Evolutionary conservation across 2,888 invertebrate genomes (phyloP).

Genomic region (Eupithecia pulchellata): DNA sequence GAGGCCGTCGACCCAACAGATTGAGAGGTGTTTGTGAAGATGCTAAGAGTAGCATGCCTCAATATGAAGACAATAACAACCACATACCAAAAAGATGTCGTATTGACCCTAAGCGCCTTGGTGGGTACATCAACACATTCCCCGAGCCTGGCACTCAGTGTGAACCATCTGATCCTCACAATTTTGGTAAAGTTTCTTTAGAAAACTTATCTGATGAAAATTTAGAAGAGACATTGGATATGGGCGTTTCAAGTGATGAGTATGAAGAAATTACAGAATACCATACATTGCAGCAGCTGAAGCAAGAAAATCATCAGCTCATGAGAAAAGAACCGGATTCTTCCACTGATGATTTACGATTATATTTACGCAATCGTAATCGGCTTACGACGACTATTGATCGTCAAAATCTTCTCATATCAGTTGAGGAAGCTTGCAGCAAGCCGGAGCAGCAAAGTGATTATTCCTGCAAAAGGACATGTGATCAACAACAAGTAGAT

Average conservation of each 20-base stretch:
- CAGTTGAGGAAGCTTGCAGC: background rate
- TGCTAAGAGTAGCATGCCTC: background rate
- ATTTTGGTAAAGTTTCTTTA: slow-evolving; percentile 4
- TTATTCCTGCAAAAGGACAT: background rate
- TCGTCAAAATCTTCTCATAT: background rate
- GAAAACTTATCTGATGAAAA: background rate
- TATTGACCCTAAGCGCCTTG: slow-evolving; percentile 16
- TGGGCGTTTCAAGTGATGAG: slow-evolving; percentile 8
- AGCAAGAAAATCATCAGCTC: background rate
- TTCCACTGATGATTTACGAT: slow-evolving; percentile 19
- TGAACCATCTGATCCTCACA: slow-evolving; percentile 1
- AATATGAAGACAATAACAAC: slow-evolving; percentile 9
- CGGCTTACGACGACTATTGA: background rate
- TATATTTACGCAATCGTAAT: slow-evolving; percentile 23
- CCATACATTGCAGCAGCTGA: slow-evolving; percentile 13
- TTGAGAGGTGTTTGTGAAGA: background rate
- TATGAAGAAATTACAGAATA: slow-evolving; percentile 16
- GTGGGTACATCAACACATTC: slow-evolving; percentile 21
- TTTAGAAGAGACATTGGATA: background rate
- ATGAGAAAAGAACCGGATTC: background rate
- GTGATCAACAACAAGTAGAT: background rate
- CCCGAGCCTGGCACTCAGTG: slow-evolving; percentile 3
- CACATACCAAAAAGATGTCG: slow-evolving; percentile 8
- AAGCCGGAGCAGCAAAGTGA: background rate
- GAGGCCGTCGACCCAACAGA: background rate